Evolutionary conservation across 2,888 invertebrate genomes (phyloP).

Genomic region (Celastrina argiolus): DNA sequence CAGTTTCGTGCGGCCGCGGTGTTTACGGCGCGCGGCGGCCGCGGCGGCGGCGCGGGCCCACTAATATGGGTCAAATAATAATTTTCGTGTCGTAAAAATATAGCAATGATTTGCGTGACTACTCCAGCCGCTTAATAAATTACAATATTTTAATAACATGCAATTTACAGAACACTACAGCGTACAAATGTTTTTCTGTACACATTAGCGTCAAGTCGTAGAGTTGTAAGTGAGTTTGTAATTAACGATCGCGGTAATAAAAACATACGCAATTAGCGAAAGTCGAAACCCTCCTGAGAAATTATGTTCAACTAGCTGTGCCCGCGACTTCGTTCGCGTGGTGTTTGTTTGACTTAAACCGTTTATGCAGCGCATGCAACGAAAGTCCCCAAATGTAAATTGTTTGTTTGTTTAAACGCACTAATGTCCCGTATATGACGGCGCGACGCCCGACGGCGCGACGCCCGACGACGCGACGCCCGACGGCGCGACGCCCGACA

Average conservation of each 20-base stretch:
- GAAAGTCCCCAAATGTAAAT: no score
- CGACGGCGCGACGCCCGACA: no score
- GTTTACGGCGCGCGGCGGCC: neutral
- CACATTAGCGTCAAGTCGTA: neutral
- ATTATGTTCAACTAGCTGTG: no score
- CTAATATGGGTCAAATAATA: constrained; percentile 26
- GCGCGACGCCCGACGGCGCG: no score
- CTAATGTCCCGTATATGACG: no score
- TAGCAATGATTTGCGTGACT: constrained; percentile 20
- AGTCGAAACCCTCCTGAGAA: neutral
- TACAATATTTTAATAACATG: constrained; percentile 15
- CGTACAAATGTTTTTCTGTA: constrained; percentile 6
- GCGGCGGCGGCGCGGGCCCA: neutral
- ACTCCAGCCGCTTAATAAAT: constrained; percentile 4
- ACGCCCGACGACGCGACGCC: no score
- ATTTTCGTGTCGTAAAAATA: constrained; percentile 22
- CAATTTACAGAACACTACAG: constrained; percentile 12
- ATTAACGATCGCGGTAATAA: neutral
- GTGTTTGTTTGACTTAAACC: no score
- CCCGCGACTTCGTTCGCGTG: no score
- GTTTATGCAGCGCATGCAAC: no score
- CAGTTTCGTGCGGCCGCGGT: neutral
- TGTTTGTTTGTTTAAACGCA: no score
- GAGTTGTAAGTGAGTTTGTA: neutral
- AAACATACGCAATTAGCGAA: neutral